Evolutionary conservation across 2,888 invertebrate genomes (phyloP), one percentile per base, ranked within the genome.

Genomic region (Apantesis nais): DNA sequence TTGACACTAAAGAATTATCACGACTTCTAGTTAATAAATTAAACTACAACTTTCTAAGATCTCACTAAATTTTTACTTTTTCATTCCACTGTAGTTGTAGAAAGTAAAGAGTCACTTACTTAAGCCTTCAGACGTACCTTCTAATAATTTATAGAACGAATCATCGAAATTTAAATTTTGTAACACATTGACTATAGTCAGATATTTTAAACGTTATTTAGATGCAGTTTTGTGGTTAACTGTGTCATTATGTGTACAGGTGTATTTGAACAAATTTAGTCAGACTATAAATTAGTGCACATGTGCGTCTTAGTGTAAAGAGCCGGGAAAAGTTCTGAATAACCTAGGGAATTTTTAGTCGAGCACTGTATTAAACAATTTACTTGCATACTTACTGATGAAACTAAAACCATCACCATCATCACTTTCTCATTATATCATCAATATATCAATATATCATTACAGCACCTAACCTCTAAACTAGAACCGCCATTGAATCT

Each of bases 211-310:
- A 67, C 71, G 67, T 68, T 70, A 11, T 65, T 62, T 44, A 64
- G 62, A 73, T 79, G 77, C 73, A 80, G 63, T 70, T 78, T 75
- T 72, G 66, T 62, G 68, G 34, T 44, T 61, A 76, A 77, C 74
- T 77, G 74, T 76, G 71, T 78, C 72, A 77, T 75, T 80, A 77
- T 83, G 66, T 74, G 68, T 64, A 75, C 85, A 85, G 83, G 78
- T 85, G 83, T 68, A 66, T 16, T 67, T 44, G 64, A 77, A 75
- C 61, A 62, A 71, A 66, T 77, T 70, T 69, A 68, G 71, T 65
- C 75, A 69, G 70, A 74, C 71, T 63, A 67, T 75, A 70, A 76
- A 77, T 77, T 61, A 70, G 70, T 34, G 62, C 66, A 75, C 70
- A 76, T 58, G 55, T 71, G 75, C 58, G 70, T 68, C 75, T 74